phyloP scores from a whole-genome alignment of 2,888 invertebrate genomes.

The Meloe dianella region DNA sequence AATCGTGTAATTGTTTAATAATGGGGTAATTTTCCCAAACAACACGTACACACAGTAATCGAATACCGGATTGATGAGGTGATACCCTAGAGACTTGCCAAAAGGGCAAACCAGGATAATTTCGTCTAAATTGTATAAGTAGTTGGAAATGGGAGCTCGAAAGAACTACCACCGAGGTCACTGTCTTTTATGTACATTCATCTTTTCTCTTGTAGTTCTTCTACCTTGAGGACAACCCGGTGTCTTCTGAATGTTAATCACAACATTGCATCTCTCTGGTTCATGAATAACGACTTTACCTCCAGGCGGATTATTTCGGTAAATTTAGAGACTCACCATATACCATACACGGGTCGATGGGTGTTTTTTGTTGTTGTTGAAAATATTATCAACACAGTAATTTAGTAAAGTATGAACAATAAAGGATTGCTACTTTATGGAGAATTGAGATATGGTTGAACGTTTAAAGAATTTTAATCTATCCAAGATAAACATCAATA shows the following conservation, averaged over 20 bases:
- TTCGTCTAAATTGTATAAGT: not conserved
- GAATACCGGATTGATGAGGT: not conserved
- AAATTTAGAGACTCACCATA: conserved; percentile 16
- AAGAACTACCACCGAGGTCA: conserved; percentile 24
- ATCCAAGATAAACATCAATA: too few relatives aligned
- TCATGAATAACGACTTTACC: conserved; percentile 27
- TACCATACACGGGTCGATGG: conserved; percentile 27
- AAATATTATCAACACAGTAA: conserved; percentile 6
- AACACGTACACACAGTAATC: not conserved
- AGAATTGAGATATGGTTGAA: too few relatives aligned
- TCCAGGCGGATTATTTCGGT: conserved; percentile 26
- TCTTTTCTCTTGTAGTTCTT: not conserved
- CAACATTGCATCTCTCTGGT: conserved; percentile 26
- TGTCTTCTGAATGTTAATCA: conserved; percentile 47
- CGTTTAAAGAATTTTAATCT: too few relatives aligned
- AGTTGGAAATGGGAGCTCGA: not conserved
- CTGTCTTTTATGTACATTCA: conserved; percentile 12
- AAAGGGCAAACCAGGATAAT: conserved; percentile 8
- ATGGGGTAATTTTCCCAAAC: not conserved
- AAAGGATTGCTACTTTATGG: not conserved
- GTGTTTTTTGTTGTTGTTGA: conserved; percentile 29
- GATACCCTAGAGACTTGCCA: conserved; percentile 10
- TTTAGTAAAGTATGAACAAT: not conserved
- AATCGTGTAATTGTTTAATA: conserved; percentile 9
- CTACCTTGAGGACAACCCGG: conserved; percentile 38